A percentile compares a stretch with the other conserved stretches of the same genome.
phyloP scores from a whole-genome alignment of 2,113 vertebrate genomes.

The Pedetes capensis region DNA sequence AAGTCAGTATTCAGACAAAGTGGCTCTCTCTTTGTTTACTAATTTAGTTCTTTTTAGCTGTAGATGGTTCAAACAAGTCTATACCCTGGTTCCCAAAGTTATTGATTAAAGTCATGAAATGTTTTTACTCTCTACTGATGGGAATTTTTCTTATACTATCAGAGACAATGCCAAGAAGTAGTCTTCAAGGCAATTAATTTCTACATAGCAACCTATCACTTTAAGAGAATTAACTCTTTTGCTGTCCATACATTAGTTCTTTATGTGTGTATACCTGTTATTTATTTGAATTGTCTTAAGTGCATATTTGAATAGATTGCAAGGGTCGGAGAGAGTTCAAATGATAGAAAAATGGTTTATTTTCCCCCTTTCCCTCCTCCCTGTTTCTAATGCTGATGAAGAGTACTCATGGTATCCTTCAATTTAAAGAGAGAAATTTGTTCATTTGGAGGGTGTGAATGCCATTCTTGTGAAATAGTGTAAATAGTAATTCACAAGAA shows the following conservation, averaged over 20 bases:
- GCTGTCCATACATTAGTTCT: conserved; percentile 20
- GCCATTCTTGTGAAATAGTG: conserved; percentile 72
- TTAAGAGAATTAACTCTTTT: conserved; percentile 24
- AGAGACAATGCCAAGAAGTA: neutral
- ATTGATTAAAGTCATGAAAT: neutral
- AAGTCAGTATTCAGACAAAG: neutral
- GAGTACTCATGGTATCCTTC: conserved; percentile 53
- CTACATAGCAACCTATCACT: neutral
- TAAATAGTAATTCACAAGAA: conserved; percentile 68
- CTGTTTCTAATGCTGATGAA: conserved; percentile 71
- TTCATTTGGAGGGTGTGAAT: conserved; percentile 44
- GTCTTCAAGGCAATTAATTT: conserved; percentile 39
- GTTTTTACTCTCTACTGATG: neutral
- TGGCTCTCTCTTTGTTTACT: neutral
- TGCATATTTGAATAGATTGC: conserved; percentile 54
- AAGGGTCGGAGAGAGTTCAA: conserved; percentile 82
- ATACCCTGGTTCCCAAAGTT: neutral
- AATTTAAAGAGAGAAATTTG: conserved; percentile 65
- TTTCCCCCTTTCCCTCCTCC: neutral
- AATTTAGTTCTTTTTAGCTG: neutral
- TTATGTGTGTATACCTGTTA: neutral
- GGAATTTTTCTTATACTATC: neutral
- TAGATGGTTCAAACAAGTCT: neutral
- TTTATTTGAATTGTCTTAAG: conserved; percentile 70
- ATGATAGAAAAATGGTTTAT: conserved; percentile 71